Evolutionary conservation across 2,797 vertebrate species (phyloP).

Genomic region (Dromococcyx pavoninus): DNA sequence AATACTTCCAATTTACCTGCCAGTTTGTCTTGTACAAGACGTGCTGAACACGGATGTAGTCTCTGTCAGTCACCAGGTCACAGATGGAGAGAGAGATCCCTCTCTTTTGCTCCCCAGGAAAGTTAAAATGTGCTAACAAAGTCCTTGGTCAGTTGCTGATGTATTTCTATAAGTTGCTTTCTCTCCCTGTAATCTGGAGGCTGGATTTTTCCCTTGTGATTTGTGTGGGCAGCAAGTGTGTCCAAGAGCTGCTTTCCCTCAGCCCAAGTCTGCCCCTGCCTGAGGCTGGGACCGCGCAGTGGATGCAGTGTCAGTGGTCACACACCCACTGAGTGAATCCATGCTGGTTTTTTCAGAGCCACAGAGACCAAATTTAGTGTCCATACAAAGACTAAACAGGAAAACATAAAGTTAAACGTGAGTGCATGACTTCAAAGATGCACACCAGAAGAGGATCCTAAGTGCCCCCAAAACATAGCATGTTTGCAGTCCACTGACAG

Average conservation of each 20-base stretch:
- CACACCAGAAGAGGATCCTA: not conserved
- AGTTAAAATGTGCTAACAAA: not conserved
- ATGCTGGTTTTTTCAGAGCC: not conserved
- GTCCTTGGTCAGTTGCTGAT: not conserved
- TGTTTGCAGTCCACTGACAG: not conserved
- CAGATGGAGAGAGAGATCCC: not conserved
- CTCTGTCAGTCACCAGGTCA: too few relatives aligned
- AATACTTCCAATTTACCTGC: conserved; percentile 10
- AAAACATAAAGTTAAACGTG: not conserved
- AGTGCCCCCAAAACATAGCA: not conserved
- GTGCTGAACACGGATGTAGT: too few relatives aligned
- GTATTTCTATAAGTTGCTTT: not conserved
- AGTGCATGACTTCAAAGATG: not conserved
- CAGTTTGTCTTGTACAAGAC: not conserved
- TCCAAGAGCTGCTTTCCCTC: not conserved
- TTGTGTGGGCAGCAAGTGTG: not conserved
- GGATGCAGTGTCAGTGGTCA: not conserved
- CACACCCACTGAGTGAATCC: not conserved
- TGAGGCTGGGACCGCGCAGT: not conserved
- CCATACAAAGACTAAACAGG: not conserved
- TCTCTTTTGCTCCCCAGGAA: not conserved
- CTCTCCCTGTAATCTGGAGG: not conserved
- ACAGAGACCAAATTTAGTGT: not conserved
- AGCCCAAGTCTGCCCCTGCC: not conserved
- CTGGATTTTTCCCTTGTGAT: not conserved